Evolutionary conservation across 1,140 invertebrate genomes (phyloP), one percentile per base, ranked within the genome.

Genomic region (Orchestia grillus): DNA sequence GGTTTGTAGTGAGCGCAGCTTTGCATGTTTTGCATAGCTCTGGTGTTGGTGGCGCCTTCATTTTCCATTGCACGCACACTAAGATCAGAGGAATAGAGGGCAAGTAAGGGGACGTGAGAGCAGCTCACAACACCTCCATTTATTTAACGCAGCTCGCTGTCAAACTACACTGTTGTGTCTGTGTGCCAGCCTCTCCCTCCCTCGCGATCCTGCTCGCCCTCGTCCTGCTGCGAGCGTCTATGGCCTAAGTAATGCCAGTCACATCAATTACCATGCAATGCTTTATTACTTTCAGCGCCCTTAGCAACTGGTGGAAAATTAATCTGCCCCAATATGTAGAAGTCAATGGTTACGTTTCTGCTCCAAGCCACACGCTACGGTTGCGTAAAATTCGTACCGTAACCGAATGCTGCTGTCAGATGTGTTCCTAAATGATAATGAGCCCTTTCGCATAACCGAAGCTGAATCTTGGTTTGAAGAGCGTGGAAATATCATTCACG

Each of bases 111-210:
- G 43, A 90, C 88, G 88, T 90, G 88, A 90, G 88, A 44, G 88
- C 43, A 90, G 41, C 88, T 90, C 88, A 90, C 88, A 90, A 90
- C 88, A 90, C 88, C 43, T 44, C n/a, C 88, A 90, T 90, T 90
- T 90, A 90, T 90, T 90, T 90, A 44, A 44, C 28, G 62, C 62
- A 77, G 15, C 36, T 8, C 43, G 43, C 41, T 44, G 88, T 90
- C 88, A 90, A 41, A 90, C 88, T 90, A 90, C 88, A 90, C 88
- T 90, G 88, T 90, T 90, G 88, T 90, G 88, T 90, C 88, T 90
- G 43, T 41, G 43, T 41, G 3, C 36, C 88, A 1, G 62, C 62
- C 62, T 77, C 62, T 28, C 62, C 62, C 62, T 19, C 62, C 11
- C 1, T 77, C 62, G 11, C 36, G 62, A 8, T 15, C 62, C 28